Evolutionary conservation across 2,797 vertebrate species (phyloP).

Genomic region (Hipposideros larvatus): DNA sequence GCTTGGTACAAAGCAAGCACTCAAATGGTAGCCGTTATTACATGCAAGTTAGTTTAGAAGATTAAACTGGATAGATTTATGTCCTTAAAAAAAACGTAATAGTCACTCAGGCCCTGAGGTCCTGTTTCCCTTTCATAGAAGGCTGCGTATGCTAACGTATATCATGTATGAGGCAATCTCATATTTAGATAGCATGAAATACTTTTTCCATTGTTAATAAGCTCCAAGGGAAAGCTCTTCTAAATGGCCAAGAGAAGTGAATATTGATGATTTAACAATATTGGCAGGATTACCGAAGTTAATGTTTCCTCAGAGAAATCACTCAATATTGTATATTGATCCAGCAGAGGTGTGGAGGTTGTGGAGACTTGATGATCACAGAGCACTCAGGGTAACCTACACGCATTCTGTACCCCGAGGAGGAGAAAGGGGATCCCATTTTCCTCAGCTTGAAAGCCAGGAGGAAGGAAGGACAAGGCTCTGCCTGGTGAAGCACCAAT

Average conservation of each 20-base stretch:
- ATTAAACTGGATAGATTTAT: background rate
- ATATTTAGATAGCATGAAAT: background rate
- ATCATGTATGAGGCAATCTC: background rate
- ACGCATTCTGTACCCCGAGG: background rate
- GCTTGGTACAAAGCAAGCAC: background rate
- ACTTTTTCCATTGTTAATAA: background rate
- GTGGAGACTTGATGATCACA: background rate
- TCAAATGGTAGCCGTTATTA: background rate
- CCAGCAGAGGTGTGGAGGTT: background rate
- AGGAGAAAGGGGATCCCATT: background rate
- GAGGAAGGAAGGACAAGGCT: background rate
- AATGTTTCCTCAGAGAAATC: background rate
- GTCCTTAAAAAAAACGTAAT: background rate
- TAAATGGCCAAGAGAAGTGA: background rate
- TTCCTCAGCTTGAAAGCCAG: background rate
- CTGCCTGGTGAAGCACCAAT: background rate
- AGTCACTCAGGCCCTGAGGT: background rate
- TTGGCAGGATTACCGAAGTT: background rate
- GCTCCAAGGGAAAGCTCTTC: background rate
- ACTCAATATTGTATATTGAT: background rate
- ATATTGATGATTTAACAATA: background rate
- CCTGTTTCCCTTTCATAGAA: constrained; percentile 5
- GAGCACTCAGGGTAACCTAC: background rate
- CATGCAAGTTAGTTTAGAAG: background rate
- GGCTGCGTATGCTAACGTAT: background rate